Percentiles rank a stretch among this genome's conserved stretches.
phyloP scores from a whole-genome alignment of 2,888 invertebrate species.

The Idaea dimidiata region DNA sequence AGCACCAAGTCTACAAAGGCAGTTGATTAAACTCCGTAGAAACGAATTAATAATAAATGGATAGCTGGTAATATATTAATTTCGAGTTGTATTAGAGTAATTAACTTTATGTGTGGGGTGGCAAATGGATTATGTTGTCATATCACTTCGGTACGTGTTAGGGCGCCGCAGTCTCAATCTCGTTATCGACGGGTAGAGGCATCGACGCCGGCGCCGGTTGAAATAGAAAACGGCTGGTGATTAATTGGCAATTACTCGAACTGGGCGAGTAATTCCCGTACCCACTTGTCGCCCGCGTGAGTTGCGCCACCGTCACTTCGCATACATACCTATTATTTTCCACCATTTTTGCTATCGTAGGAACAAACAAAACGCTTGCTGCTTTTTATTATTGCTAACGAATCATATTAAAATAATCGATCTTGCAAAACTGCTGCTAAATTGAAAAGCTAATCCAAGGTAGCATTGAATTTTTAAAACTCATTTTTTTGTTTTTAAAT shows the following conservation, averaged over 20 bases:
- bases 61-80: conserved; percentile 21
- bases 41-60: conserved; percentile 16
- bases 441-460: too few species aligned
- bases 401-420: not conserved
- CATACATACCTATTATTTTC: conserved; percentile 59
- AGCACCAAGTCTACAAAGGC: conserved; percentile 22
- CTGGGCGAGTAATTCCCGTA: conserved; percentile 68
- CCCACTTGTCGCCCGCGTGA: conserved; percentile 65
- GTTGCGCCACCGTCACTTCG: conserved; percentile 54
- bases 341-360: conserved; percentile 23
- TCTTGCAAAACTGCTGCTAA: not conserved
- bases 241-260: conserved; percentile 78
- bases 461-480: too few species aligned
- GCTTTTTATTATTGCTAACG: conserved; percentile 7
- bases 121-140: conserved; percentile 30
- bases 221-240: conserved; percentile 78
- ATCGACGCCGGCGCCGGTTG: conserved; percentile 46
- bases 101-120: conserved; percentile 19
- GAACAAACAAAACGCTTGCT: conserved; percentile 48
- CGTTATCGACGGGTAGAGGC: conserved; percentile 42
- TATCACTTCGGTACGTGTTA: conserved; percentile 31
- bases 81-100: conserved; percentile 20
- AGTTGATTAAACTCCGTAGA: conserved; percentile 20
- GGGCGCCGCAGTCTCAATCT: conserved; percentile 60
- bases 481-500: too few species aligned